Base-by-base conservation (phyloP, 2,113 vertebrate genomes). In the Anguilla japonica region DNA sequence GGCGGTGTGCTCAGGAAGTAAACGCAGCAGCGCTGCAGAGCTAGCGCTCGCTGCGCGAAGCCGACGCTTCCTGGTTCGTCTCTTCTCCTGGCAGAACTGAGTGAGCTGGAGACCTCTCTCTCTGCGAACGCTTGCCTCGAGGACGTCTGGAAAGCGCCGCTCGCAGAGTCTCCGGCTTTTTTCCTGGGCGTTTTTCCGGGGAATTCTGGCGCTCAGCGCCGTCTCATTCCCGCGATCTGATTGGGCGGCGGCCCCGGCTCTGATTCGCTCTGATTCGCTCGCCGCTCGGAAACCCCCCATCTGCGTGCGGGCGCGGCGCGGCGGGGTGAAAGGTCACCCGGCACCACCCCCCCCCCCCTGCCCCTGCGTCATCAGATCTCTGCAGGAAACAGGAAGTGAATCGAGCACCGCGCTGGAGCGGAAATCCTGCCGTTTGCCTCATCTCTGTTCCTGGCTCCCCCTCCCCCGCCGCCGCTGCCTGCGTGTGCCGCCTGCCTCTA, bases 301-400 rank as follows among this genome's bases (percentile, higher is more conserved):
- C 75, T 8, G 82, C 41, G 82, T 29, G 34, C 4, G 3, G 40
- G 39, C 7, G 3, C 60, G n/a, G 79, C 56, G 29, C 22, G 15
- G 85, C 56, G 18, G 29, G 53, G 79, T 43, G 85, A 34, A 39
- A 83, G 57, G 60, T 75, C 26, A 67, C 60, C 26, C 60, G 29
- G 6, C 50, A 16, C 34, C 80, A 16, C 56, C 85, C 84, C 50
- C 84, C 50, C 3, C 41, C 14, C n/a, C n/a, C n/a, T n/a, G 43
- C 9, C 41, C 34, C 71, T 18, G n/a, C 75, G 75, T 85, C 84
- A 85, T 60, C 84, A 81, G 34, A 85, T 46, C 78, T 81, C 29
- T 56, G 80, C 79, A 86, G 85, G 85, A 86, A 86, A 86, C 85
- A 81, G 85, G 85, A 86, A 86, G 67, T 82, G 79, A 86, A 41